Conservation (phyloP, 2,113 vertebrate genomes). For the Tympanuchus pallidicinctus region DNA sequence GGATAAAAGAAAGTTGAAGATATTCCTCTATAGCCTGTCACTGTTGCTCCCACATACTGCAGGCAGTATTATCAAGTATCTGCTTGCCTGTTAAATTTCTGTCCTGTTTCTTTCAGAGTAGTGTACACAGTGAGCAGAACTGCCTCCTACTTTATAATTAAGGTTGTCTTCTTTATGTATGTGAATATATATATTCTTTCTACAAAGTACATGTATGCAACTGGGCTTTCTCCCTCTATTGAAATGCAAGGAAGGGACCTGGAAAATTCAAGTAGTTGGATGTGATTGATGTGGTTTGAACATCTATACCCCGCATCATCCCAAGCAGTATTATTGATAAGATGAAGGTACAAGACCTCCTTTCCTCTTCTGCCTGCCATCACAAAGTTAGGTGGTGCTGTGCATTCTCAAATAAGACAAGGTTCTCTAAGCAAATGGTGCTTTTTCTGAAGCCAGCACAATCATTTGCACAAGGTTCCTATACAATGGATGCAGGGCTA, state of each 20-base stretch:
- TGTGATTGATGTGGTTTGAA: background rate
- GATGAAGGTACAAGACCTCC: background rate
- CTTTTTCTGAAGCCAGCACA: background rate
- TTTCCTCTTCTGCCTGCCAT: background rate
- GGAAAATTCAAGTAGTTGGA: background rate
- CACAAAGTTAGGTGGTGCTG: background rate
- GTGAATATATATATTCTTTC: background rate
- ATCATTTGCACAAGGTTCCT: background rate
- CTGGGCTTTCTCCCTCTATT: background rate
- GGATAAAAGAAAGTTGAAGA: background rate
- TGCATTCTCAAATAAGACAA: background rate
- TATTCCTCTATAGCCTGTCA: background rate
- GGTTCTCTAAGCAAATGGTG: background rate
- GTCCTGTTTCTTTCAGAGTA: background rate
- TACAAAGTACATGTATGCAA: background rate
- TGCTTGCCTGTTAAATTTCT: background rate
- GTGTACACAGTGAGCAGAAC: background rate
- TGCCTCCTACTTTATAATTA: background rate
- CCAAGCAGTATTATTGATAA: background rate
- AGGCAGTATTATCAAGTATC: background rate
- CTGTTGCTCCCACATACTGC: background rate
- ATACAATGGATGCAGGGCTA: background rate
- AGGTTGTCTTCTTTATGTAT: background rate
- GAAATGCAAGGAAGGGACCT: background rate
- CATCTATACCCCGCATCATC: background rate